Base-by-base conservation (phyloP, 1,140 invertebrate genomes). In the Cydia pomonella region DNA sequence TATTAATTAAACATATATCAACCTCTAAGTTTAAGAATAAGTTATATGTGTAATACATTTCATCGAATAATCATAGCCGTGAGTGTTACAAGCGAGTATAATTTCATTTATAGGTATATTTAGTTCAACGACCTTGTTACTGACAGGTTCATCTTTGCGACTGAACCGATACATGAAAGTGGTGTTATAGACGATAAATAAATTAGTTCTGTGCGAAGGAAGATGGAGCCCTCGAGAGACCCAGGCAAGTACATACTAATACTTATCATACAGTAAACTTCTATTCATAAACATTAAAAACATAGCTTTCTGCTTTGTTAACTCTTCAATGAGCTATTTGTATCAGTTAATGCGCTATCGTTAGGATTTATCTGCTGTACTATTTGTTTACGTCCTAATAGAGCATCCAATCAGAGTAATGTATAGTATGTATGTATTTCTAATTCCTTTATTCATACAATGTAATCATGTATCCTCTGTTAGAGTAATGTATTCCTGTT, bases 41-140 rank as follows among this genome's bases (percentile, higher is more conserved):
- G 73, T 81, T 69, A 23, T 64, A 66, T 76, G 73, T 76, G 29
- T 25, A 79, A 75, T 82, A 80, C 80, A 76, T 79, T 77, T 83
- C 77, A 84, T 73, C 80, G 59, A 74, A 81, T 77, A 53, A 72
- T 29, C 64, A 76, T 73, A 75, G 72, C 76, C 78, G 78, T 73
- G 77, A 80, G 80, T 80, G 75, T 75, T 79, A 73, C 59, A 63
- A 82, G 78, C 84, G 79, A 73, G 80, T 84, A 79, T 82, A 85
- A 86, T 82, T 85, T 86, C 83, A 85, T 82, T 82, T 88, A 83
- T 91, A 91, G 89, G 87, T 93, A 92, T 93, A 93, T 93, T 92
- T 92, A 92, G 91, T 93, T 93, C 91, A 93, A 88, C 90, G 91
- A 93, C 91, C 91, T 93, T 93, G 91, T 92, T 92, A 86, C 91